phyloP scores from a whole-genome alignment of 2,888 invertebrate species.

The Nephrotoma flavescens region DNA sequence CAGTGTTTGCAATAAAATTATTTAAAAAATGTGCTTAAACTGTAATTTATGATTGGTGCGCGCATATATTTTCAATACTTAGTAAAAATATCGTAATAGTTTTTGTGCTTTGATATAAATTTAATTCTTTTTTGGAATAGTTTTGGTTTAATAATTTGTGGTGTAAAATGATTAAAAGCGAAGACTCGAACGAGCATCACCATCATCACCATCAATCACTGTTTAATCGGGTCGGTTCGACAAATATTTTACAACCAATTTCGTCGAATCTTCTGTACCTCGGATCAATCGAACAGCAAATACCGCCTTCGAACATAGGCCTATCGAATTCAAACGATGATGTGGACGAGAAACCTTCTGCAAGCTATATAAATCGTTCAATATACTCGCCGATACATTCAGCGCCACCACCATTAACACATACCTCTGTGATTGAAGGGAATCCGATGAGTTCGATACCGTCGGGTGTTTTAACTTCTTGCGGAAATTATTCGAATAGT shows the following conservation, averaged over 20 bases:
- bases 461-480: background rate
- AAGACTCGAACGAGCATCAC: slow-evolving; percentile 10
- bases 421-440: background rate
- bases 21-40: background rate
- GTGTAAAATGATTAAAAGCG: slow-evolving; percentile 12
- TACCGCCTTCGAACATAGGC: background rate
- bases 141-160: background rate
- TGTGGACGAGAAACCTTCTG: background rate
- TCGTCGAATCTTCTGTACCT: background rate
- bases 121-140: background rate
- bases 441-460: background rate
- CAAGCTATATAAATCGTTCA: background rate
- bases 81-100: background rate
- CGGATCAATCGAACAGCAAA: background rate
- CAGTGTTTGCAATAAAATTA: background rate
- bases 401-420: background rate
- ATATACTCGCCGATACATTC: background rate
- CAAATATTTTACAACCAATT: slow-evolving; percentile 3
- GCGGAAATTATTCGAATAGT: background rate
- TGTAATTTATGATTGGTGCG: background rate
- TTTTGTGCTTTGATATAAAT: background rate
- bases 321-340: background rate
- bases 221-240: slow-evolving; percentile 13
- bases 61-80: background rate
- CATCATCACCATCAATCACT: slow-evolving; percentile 20